Conservation (phyloP, 2,113 vertebrate species). For the Dromiciops gliroides region DNA sequence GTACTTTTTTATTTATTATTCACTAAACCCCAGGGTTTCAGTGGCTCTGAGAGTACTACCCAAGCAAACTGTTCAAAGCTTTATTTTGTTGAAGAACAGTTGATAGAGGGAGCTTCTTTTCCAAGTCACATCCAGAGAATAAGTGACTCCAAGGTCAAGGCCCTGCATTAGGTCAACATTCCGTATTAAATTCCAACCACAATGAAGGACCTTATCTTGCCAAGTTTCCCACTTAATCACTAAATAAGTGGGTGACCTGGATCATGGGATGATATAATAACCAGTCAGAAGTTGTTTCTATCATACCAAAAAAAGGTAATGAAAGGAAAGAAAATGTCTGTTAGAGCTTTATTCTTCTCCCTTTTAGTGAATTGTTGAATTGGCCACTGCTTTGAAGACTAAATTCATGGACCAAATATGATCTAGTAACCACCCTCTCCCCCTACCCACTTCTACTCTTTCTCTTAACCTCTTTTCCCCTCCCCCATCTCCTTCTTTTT, state of each 20-base stretch:
- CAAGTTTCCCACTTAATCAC: not conserved
- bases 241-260: conserved; percentile 14
- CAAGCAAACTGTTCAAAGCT: conserved; percentile 68
- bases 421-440: not conserved
- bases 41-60: conserved; percentile 64
- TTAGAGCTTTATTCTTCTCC: not conserved
- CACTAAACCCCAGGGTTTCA: conserved; percentile 46
- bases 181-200: not conserved
- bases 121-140: conserved; percentile 50
- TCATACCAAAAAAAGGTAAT: not conserved
- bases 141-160: not conserved
- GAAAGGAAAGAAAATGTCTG: not conserved
- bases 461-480: not conserved
- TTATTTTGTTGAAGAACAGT: conserved; percentile 65
- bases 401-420: not conserved
- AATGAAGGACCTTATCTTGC: not conserved
- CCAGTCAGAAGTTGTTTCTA: not conserved
- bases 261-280: not conserved
- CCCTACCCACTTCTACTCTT: not conserved
- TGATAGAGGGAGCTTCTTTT: conserved; percentile 44
- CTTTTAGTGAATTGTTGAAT: not conserved
- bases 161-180: not conserved
- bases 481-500: not conserved
- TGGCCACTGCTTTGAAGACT: not conserved
- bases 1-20: conserved; percentile 73